Conservation (phyloP, 2,797 vertebrate genomes). For the Gambelia wislizenii region DNA sequence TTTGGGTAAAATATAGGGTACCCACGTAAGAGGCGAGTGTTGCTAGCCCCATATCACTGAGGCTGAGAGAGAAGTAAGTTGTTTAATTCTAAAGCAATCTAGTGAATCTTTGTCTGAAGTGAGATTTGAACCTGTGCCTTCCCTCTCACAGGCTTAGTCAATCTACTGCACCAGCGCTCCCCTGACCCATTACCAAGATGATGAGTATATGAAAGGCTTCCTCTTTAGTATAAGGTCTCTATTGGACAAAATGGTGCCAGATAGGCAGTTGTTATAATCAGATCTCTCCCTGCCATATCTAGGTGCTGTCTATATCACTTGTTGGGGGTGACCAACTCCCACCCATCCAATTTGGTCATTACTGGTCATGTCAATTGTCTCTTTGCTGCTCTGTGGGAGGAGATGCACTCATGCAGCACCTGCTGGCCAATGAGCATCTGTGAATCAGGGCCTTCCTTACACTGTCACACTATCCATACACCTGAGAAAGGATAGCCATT, state of each 20-base stretch:
- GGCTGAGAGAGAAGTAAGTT: neutral
- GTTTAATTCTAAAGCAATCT: neutral
- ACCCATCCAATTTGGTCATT: neutral
- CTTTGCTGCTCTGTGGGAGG: neutral
- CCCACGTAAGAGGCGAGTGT: neutral
- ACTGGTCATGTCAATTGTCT: neutral
- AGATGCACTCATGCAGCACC: neutral
- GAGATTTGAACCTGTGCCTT: neutral
- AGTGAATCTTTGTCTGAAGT: neutral
- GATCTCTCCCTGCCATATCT: neutral
- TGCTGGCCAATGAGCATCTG: neutral
- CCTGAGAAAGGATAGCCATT: conserved; percentile 57
- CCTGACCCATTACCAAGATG: neutral
- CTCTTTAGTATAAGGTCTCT: neutral
- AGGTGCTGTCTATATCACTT: neutral
- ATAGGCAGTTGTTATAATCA: no score
- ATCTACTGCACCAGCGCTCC: neutral
- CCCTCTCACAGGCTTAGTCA: neutral
- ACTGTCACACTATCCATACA: conserved; percentile 15
- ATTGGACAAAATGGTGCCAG: no score
- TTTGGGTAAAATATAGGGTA: neutral
- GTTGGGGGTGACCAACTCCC: neutral
- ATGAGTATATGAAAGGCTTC: neutral
- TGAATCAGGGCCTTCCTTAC: neutral
- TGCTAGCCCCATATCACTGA: neutral